These are phyloP conservation scores for Drosophila guanche DNA, from an alignment of 1,140 invertebrate species.

Conservation along the genomic window DNA sequence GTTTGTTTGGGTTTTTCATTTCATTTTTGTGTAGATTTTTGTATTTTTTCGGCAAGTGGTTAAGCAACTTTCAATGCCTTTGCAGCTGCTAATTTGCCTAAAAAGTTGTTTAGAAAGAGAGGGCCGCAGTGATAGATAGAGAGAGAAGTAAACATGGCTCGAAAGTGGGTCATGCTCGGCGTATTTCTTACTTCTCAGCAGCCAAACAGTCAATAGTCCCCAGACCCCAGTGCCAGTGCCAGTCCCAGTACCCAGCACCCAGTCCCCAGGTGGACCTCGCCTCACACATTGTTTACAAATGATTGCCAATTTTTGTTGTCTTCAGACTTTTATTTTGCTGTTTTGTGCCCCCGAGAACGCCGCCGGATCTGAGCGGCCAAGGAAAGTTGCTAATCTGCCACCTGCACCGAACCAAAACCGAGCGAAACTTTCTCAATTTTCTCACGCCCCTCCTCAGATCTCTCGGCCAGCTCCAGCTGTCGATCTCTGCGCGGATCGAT, in stretches of 20 bases:
- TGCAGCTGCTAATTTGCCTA: slow-evolving; percentile 77
- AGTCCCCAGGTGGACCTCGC: slow-evolving; percentile 24
- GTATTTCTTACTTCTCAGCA: slow-evolving; percentile 72
- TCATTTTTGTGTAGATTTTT: not conserved
- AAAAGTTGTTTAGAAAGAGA: slow-evolving; percentile 73
- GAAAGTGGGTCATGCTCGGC: slow-evolving; percentile 72
- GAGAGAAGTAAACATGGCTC: slow-evolving; percentile 61
- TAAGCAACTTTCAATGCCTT: slow-evolving; percentile 76
- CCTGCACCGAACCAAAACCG: slow-evolving; percentile 28
- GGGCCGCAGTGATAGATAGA: slow-evolving; percentile 24
- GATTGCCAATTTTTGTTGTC: slow-evolving; percentile 71
- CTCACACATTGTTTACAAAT: slow-evolving; percentile 76
- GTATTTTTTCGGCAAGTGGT: slow-evolving; percentile 70
- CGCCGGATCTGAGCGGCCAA: slow-evolving; percentile 19
- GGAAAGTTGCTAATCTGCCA: slow-evolving; percentile 66
- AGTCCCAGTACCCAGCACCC: slow-evolving; percentile 8
- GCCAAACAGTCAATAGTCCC: slow-evolving; percentile 61
- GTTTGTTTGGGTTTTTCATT: slow-evolving; percentile 8
- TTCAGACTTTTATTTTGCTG: slow-evolving; percentile 30
- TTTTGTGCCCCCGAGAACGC: slow-evolving; percentile 25
- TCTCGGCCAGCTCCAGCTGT: not conserved
- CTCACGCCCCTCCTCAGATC: slow-evolving; percentile 40
- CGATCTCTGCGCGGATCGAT: too few species aligned
- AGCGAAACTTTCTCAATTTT: slow-evolving; percentile 71
- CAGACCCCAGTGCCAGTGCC: slow-evolving; percentile 6